These are phyloP conservation scores for Gadopsis bispinosus DNA, from an alignment of 2,797 vertebrate species.

Conservation along the genomic window DNA sequence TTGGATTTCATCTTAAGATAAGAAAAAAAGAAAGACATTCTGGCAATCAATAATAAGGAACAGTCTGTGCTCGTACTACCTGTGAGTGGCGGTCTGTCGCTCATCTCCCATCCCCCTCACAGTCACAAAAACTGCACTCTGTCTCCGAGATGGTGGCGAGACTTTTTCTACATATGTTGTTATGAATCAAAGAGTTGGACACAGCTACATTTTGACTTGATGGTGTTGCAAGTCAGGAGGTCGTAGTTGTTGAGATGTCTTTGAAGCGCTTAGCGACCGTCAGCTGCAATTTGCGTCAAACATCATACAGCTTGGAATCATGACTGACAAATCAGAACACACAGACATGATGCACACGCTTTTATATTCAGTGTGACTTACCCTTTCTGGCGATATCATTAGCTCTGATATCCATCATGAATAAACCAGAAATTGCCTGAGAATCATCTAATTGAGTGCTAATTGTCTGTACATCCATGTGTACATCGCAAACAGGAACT, in stretches of 20 bases:
- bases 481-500: not conserved
- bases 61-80: conserved; percentile 34
- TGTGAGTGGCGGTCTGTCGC: conserved; percentile 11
- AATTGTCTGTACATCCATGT: not conserved
- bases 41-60: conserved; percentile 43
- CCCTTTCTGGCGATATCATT: not conserved
- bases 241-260: not conserved
- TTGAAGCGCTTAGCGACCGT: no score
- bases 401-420: not conserved
- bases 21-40: conserved; percentile 31
- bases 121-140: not conserved
- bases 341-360: no score
- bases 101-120: conserved; percentile 6
- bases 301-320: not conserved
- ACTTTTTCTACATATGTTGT: not conserved
- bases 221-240: not conserved
- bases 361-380: not conserved
- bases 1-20: conserved; percentile 61
- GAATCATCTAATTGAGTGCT: not conserved
- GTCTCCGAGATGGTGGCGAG: not conserved
- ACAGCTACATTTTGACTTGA: not conserved
- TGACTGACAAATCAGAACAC: not conserved
- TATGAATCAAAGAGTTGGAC: not conserved
- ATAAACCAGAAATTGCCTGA: not conserved
- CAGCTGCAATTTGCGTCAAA: no score